phyloP scores from a whole-genome alignment of 2,888 invertebrate genomes.

The Poecilobothrus nobilitatus region DNA sequence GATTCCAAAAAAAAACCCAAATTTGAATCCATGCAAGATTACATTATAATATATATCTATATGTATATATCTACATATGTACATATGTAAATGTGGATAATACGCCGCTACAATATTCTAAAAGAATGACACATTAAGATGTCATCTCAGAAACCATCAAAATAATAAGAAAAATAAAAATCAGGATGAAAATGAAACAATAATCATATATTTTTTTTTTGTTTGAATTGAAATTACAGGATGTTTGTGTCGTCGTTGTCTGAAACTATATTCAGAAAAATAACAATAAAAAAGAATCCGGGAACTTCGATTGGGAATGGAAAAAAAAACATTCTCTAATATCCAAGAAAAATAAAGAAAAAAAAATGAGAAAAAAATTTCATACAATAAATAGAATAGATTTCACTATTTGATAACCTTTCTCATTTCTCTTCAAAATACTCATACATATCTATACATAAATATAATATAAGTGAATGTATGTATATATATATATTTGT shows the following conservation, averaged over 20 bases:
- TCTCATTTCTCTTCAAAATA: neutral
- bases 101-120: no score
- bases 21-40: no score
- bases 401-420: neutral
- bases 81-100: no score
- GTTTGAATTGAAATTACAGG: neutral
- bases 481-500: neutral
- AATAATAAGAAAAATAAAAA: neutral
- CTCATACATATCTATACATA: no score
- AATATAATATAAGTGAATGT: no score
- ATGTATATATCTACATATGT: no score
- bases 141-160: neutral
- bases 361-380: neutral
- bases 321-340: neutral
- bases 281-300: no score
- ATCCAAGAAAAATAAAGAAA: neutral
- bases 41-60: neutral
- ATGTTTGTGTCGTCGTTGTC: neutral
- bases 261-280: no score
- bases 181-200: neutral
- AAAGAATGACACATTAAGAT: conserved; percentile 1
- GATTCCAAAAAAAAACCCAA: no score
- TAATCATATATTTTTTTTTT: neutral
- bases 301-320: no score
- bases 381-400: neutral